Evolutionary conservation across 2,113 vertebrate genomes (phyloP), one percentile per base, ranked within the genome.

Genomic region (Oncorhynchus gorbuscha): DNA sequence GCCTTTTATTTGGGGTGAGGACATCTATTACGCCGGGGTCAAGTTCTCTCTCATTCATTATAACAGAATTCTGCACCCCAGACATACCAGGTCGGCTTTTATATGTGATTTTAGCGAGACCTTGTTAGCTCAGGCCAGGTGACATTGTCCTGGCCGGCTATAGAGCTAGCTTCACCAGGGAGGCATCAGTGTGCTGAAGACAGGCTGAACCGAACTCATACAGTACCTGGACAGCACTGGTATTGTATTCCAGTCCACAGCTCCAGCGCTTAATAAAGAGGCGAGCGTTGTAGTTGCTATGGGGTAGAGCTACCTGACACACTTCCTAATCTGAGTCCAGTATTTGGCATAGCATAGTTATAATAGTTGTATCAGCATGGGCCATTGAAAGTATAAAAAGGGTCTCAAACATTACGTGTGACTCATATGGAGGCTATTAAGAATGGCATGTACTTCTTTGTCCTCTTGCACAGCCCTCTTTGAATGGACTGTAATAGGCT

Each of bases 31-130:
- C 68, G 26, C 24, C 49, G 71, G 75, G 69, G 75, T 76, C n/a
- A 75, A 69, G 51, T 39, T 55, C 62, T 73, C 69, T 66, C 16
- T 65, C n/a, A 16, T 80, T 76, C 64, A 71, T 80, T 80, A 84
- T 66, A 78, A 74, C 73, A 75, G n/a, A 22, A 32, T 79, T 75
- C 58, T 67, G 16, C 51, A 73, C 55, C 32, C 58, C 65, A 22
- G 66, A 78, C 66, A 79, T 62, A 66, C n/a, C 49, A 65, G 32
- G 73, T 16, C 24, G 22, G 67, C 71, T 76, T 73, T 75, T 71
- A 72, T 65, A 68, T 68, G 14, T 69, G 61, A 14, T 73, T 71
- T 59, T 79, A 72, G 78, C 35, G 68, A 81, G 72, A 67, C 71
- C 74, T 74, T 65, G 16, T 68, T 59, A 74, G 32, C 59, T 14